These are phyloP conservation scores for Seriola aureovittata DNA, from an alignment of 2,113 vertebrate genomes.

Conservation along the genomic window DNA sequence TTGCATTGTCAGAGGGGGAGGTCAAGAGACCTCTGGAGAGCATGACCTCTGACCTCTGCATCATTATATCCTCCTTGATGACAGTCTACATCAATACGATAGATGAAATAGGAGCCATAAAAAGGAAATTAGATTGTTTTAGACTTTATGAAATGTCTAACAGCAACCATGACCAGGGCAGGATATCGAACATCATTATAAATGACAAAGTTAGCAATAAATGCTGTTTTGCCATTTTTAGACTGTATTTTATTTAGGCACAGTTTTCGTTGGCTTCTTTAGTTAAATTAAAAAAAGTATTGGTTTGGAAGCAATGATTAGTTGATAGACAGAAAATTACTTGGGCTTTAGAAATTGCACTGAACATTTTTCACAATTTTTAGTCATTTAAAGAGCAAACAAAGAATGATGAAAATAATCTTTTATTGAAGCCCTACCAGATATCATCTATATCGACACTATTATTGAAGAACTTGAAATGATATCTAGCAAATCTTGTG, in stretches of 20 bases:
- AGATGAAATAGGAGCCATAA: neutral
- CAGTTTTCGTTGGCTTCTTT: no score
- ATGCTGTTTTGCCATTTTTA: neutral
- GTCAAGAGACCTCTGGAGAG: constrained; percentile 20
- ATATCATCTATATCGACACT: neutral
- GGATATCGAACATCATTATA: neutral
- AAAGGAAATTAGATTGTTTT: neutral
- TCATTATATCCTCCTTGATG: constrained; percentile 8
- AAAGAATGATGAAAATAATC: neutral
- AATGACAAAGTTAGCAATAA: neutral
- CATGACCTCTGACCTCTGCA: constrained; percentile 34
- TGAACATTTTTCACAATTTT: neutral
- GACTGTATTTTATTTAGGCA: neutral
- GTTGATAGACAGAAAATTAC: no score
- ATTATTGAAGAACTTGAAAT: neutral
- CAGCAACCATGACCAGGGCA: neutral
- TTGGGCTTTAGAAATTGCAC: no score
- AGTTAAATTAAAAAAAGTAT: no score
- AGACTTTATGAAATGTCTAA: no score
- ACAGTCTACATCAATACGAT: neutral
- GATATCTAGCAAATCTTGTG: neutral
- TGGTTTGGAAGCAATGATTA: no score
- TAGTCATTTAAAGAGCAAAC: neutral
- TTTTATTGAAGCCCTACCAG: neutral
- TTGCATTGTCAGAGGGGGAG: constrained; percentile 33